These are phyloP conservation scores for Hydrochoerus hydrochaeris DNA, from an alignment of 2,113 vertebrate species.

Conservation along the genomic window DNA sequence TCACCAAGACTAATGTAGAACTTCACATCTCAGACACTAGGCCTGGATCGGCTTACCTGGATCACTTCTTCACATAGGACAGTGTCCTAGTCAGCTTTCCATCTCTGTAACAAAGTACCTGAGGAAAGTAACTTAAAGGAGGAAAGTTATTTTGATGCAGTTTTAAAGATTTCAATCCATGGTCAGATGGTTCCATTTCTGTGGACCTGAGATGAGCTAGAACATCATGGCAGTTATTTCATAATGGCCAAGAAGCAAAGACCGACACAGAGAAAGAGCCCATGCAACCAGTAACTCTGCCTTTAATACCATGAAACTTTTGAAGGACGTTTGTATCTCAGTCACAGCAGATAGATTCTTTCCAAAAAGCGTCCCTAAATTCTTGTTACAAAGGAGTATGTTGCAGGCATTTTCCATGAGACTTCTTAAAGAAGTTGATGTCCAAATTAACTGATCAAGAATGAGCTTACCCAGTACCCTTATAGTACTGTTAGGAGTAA, in stretches of 20 bases:
- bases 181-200: neutral
- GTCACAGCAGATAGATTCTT: neutral
- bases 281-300: neutral
- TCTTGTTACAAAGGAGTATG: constrained; percentile 10
- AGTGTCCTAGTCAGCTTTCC: neutral
- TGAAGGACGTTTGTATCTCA: neutral
- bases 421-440: constrained; percentile 6
- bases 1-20: neutral
- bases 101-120: neutral
- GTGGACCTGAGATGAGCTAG: neutral
- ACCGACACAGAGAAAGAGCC: neutral
- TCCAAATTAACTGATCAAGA: constrained; percentile 28
- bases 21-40: fast-evolving
- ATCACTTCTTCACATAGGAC: neutral
- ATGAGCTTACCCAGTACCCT: neutral
- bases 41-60: neutral
- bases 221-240: neutral
- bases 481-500: neutral
- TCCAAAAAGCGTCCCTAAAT: neutral
- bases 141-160: neutral
- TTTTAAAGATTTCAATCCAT: neutral
- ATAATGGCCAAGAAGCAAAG: neutral
- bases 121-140: neutral
- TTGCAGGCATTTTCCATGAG: neutral
- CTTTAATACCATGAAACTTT: neutral